Percentiles rank a stretch among this genome's conserved stretches.
Evolutionary conservation across 2,113 vertebrate genomes (phyloP).

Genomic region (Etia nguti): DNA sequence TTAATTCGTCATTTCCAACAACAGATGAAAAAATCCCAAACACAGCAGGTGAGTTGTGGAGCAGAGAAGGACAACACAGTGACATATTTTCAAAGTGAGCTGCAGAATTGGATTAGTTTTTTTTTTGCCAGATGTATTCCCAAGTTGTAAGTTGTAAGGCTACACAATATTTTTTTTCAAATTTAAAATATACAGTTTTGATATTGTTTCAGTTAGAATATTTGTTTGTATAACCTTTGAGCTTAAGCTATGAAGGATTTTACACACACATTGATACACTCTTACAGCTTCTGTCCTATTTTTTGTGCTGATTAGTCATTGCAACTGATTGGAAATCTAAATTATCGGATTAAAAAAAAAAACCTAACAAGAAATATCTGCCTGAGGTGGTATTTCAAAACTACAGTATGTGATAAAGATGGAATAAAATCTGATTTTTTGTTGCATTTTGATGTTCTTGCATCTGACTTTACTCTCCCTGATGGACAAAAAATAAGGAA

Average conservation of each 20-base stretch:
- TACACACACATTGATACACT: neutral
- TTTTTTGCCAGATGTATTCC: fast-evolving
- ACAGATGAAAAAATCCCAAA: neutral
- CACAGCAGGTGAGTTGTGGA: neutral
- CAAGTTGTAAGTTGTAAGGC: neutral
- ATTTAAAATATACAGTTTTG: neutral
- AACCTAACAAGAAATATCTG: neutral
- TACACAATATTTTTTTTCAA: neutral
- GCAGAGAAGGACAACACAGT: neutral
- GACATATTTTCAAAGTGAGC: neutral
- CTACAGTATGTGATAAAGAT: neutral
- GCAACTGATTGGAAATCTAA: neutral
- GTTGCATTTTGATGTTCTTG: neutral
- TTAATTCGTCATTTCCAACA: neutral
- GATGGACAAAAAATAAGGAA: neutral
- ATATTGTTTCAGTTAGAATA: neutral
- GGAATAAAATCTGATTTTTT: neutral
- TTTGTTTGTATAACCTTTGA: neutral
- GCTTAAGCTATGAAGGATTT: neutral
- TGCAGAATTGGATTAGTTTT: neutral
- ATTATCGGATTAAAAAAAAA: neutral
- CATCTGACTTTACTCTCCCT: neutral
- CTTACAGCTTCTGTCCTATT: fast-evolving
- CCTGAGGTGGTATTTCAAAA: neutral
- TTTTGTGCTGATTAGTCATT: neutral